Evolutionary conservation across 2,888 invertebrate species (phyloP), one percentile per base, ranked within the genome.

Genomic region (Eristalis arbustorum): DNA sequence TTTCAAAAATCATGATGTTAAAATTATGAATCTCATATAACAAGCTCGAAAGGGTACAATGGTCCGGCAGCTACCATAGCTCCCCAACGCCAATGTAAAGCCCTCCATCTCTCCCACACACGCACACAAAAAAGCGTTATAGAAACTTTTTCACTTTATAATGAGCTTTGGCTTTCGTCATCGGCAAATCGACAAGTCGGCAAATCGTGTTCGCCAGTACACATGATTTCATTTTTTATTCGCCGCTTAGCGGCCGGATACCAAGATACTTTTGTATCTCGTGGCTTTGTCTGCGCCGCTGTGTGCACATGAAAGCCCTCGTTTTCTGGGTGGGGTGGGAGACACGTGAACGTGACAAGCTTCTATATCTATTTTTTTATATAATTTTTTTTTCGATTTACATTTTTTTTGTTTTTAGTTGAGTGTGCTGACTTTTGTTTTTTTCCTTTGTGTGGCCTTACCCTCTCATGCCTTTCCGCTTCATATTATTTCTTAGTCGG

Each of bases 321-420:
- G 74, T 49, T 72, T 31, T 73, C 87, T 83, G 88, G 74, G 89
- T 74, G 71, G 71, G 79, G 69, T 79, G 73, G 67, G 89, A 89
- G 89, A 90, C 90, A 90, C 90, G 90, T 90, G 90, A 90, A 90
- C 91, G 91, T 90, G 90, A 90, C 91, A 89, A 91, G 90, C 78
- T 88, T 88, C 72, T 84, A 80, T 69, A 61, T 62, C 68, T 73
- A n/a, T 23, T 87, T 83, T 64, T 66, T 61, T 72, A 69, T 22
- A 61, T 72, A 62, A 63, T 84, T 88, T 81, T 89, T 87, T 83
- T 90, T 84, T 42, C 42, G 49, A n/a, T n/a, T 42, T 84, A 57
- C 81, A 62, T 75, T 77, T 81, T 80, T 88, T 79, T 90, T 84
- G 68, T 79, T 59, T 68, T 76, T 77, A 10, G 28, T 13, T 14